Evolutionary conservation across 2,113 vertebrate species (phyloP), one percentile per base, ranked within the genome.

Genomic region (Conger conger): DNA sequence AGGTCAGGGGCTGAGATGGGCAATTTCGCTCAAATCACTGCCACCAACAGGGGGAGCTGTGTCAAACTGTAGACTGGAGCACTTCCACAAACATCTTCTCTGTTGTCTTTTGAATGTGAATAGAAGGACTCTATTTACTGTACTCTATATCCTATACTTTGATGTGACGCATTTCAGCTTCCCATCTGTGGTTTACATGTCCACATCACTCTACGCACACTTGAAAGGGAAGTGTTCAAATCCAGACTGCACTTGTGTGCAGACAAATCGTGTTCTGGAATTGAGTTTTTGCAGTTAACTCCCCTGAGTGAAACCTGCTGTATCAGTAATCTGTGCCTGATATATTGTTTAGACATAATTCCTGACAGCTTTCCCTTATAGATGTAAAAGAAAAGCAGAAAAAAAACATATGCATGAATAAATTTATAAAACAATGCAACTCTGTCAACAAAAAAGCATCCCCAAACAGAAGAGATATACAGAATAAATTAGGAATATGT

Each of bases 241-340:
- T 76, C 30, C 17, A 81, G 17, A 81, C 30, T n/a, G 42, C 18
- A 17, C 79, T 81, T 53, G 17, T 50, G 45, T 13, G 15, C 4
- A 50, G 23, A 63, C 8, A 53, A n/a, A 11, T 53, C 45, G 8
- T 42, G 36, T 35, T 35, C 15, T 76, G 40, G 82, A 42, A 50
- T 20, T 16, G 17, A 45, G 30, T 20, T 77, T 33, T 76, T 50
- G 38, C 68, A 23, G 1, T 42, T 37, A n/a, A 42, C n/a, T 73
- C 42, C 38, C 45, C 68, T 76, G 82, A 83, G 57, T 27, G 30
- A 76, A 40, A 76, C 77, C 68, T 83, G 82, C 42, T 73, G 60
- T 63, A 27, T 83, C 82, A 73, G 82, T 83, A 40, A 83, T 73
- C 40, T 17, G 82, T 37, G 63, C 33, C 63, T 83, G 37, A 83